Evolutionary conservation across 2,797 vertebrate genomes (phyloP).

Genomic region (Gadopsis bispinosus): DNA sequence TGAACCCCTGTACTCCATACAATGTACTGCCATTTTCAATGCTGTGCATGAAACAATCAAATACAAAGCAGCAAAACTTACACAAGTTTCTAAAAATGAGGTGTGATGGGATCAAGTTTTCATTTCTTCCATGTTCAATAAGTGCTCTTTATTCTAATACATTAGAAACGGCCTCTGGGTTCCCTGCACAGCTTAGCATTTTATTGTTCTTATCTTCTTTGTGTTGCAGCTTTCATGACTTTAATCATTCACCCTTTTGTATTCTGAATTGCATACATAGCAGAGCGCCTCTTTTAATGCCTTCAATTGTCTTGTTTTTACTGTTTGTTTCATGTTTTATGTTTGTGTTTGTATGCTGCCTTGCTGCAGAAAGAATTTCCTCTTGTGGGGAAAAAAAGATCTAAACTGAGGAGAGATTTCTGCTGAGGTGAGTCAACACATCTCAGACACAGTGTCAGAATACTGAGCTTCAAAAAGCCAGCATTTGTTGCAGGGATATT

Average conservation of each 20-base stretch:
- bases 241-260: background rate
- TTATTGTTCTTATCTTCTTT: background rate
- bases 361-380: background rate
- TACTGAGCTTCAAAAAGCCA: background rate
- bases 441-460: conserved; percentile 8
- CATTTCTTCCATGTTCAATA: background rate
- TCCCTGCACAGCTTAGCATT: background rate
- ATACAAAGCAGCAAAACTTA: background rate
- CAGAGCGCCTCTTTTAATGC: background rate
- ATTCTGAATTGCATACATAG: background rate
- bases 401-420: background rate
- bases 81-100: background rate
- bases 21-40: background rate
- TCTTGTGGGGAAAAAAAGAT: background rate
- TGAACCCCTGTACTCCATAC: conserved; percentile 10
- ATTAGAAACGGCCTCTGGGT: background rate
- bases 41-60: background rate
- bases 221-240: background rate
- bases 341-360: background rate
- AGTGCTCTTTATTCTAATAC: background rate
- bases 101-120: background rate
- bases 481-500: background rate
- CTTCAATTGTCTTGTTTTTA: background rate
- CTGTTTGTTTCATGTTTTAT: background rate
- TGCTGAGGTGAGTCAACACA: background rate